phyloP scores from a whole-genome alignment of 2,797 vertebrate species.

The Orestias chungarensis region DNA sequence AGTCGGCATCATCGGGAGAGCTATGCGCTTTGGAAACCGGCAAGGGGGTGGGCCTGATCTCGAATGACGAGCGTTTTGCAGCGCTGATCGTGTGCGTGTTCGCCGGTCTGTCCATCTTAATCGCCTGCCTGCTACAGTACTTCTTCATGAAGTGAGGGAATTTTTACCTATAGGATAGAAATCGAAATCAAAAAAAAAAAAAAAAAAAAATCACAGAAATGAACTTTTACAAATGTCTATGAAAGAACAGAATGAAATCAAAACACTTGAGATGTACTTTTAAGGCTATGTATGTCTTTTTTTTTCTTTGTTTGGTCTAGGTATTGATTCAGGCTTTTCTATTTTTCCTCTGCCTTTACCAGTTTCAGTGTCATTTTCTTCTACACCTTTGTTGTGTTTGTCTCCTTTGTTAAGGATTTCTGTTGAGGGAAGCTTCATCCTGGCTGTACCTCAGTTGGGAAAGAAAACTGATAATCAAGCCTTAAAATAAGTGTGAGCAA shows the following conservation, averaged over 20 bases:
- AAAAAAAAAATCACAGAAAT: constrained; percentile 30
- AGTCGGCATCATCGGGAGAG: constrained; percentile 79
- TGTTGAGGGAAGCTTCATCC: constrained; percentile 81
- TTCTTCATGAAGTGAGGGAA: constrained; percentile 97
- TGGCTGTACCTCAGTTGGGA: constrained; percentile 86
- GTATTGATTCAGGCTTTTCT: constrained; percentile 62
- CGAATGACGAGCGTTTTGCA: constrained; percentile 95
- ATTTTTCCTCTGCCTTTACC: constrained; percentile 58
- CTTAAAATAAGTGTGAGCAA: constrained; percentile 79
- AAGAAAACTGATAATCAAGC: constrained; percentile 84
- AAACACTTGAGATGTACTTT: constrained; percentile 84
- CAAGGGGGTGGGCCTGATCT: constrained; percentile 84
- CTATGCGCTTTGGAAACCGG: constrained; percentile 71
- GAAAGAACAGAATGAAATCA: constrained; percentile 72
- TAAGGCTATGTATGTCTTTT: constrained; percentile 81
- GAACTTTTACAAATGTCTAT: constrained; percentile 58
- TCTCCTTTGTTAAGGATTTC: constrained; percentile 67
- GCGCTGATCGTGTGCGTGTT: constrained; percentile 92
- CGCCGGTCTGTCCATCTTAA: constrained; percentile 90
- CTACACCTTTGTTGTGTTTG: constrained; percentile 78
- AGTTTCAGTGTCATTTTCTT: constrained; percentile 63
- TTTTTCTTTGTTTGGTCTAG: constrained; percentile 48
- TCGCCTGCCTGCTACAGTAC: constrained; percentile 97
- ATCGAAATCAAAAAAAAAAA: constrained; percentile 58
- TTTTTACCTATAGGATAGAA: constrained; percentile 72